Evolutionary conservation across 2,113 vertebrate species (phyloP).

Genomic region (Pipra filicauda): DNA sequence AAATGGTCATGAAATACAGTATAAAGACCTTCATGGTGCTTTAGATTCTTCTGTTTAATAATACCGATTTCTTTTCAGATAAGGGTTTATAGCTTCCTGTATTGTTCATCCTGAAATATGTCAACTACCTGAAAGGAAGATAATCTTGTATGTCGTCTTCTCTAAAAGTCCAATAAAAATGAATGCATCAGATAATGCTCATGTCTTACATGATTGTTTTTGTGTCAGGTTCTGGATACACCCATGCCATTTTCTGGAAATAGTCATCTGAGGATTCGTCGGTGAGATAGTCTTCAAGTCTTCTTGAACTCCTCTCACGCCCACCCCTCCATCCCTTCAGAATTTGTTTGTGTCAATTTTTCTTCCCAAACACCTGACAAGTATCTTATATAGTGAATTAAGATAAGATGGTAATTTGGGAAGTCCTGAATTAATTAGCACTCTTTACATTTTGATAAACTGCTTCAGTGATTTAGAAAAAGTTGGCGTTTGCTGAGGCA

Average conservation of each 20-base stretch:
- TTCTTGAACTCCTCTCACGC: background rate
- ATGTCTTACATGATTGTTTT: background rate
- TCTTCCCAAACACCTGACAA: background rate
- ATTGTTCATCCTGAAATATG: background rate
- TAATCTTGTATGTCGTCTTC: background rate
- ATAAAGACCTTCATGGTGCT: background rate
- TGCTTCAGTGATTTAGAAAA: background rate
- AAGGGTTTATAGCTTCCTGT: background rate
- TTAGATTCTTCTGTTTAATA: background rate
- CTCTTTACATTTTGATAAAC: background rate
- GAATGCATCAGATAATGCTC: background rate
- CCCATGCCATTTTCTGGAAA: constrained; percentile 1
- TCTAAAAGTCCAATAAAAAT: background rate
- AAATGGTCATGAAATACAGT: background rate
- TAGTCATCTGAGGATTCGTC: background rate
- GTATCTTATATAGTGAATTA: background rate
- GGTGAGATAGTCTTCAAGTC: background rate
- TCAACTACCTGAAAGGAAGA: background rate
- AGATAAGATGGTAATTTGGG: background rate
- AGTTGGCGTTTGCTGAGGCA: background rate
- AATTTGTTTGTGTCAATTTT: background rate
- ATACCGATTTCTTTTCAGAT: background rate
- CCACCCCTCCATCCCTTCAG: background rate
- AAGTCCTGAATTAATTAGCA: background rate
- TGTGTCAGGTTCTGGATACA: background rate